Percentiles rank a stretch among this genome's conserved stretches.
Conservation (phyloP, 2,888 invertebrate species). For the Hemithea aestivaria region DNA sequence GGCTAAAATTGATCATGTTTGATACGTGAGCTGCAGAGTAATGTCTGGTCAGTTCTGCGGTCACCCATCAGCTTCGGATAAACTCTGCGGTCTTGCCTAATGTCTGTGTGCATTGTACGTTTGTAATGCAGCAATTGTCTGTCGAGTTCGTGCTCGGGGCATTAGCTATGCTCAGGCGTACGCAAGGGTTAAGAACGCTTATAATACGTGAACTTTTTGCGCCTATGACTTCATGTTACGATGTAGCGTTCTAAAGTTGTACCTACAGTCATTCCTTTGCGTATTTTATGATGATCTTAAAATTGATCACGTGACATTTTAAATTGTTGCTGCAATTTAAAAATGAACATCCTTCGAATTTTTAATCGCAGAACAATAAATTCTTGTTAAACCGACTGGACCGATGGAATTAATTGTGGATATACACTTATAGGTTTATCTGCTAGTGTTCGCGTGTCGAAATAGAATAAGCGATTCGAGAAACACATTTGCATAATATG, state of each 20-base stretch:
- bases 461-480: too few species aligned
- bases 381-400: conserved; percentile 2
- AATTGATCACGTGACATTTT: too few species aligned
- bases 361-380: background rate
- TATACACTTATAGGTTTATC: too few species aligned
- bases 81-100: conserved; percentile 28
- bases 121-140: conserved; percentile 20
- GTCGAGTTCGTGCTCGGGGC: conserved; percentile 29
- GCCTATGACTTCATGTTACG: too few species aligned
- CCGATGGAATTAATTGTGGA: too few species aligned
- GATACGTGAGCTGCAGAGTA: conserved; percentile 71
- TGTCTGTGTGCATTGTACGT: conserved; percentile 25
- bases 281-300: too few species aligned
- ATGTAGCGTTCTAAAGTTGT: too few species aligned
- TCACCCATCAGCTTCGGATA: conserved; percentile 16
- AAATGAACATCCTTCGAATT: background rate
- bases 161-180: conserved; percentile 35
- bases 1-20: conserved; percentile 78
- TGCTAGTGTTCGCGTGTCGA: too few species aligned
- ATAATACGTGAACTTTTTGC: background rate
- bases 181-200: conserved; percentile 14
- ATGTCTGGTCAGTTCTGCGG: conserved; percentile 43
- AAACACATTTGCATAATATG: too few species aligned
- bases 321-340: too few species aligned
- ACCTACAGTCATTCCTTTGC: too few species aligned